phyloP scores from a whole-genome alignment of 2,888 invertebrate genomes.

The Sminthurides aquaticus region DNA sequence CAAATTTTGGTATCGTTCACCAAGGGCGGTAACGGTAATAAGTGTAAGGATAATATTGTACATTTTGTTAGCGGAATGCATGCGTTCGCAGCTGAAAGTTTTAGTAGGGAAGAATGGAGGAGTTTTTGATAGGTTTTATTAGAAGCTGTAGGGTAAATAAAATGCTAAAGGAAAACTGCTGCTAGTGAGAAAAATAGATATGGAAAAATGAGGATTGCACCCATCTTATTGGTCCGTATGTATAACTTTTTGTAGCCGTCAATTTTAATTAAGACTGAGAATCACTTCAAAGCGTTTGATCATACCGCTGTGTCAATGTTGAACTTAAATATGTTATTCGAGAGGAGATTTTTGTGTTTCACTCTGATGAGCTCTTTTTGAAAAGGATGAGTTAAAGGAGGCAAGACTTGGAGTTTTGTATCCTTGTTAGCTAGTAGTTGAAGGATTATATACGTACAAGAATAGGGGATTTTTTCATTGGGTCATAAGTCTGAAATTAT shows the following conservation, averaged over 20 bases:
- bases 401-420: not conserved
- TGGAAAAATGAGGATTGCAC: too few species aligned
- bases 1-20: slow-evolving; percentile 22
- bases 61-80: not conserved
- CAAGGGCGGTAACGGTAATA: not conserved
- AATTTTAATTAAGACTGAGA: not conserved
- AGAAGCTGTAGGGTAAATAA: too few species aligned
- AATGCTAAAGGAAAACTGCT: too few species aligned
- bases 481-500: not conserved
- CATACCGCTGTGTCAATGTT: not conserved
- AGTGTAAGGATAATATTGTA: not conserved
- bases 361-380: not conserved
- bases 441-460: not conserved
- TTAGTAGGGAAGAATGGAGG: too few species aligned
- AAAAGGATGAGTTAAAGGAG: not conserved
- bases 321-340: not conserved
- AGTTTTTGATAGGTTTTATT: too few species aligned
- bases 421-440: too few species aligned
- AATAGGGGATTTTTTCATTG: not conserved
- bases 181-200: too few species aligned
- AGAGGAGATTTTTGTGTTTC: not conserved
- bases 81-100: not conserved
- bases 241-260: too few species aligned
- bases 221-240: too few species aligned
- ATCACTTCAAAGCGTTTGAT: not conserved